These are phyloP conservation scores for Atta texana DNA, from an alignment of 1,140 invertebrate genomes.

Conservation along the genomic window DNA sequence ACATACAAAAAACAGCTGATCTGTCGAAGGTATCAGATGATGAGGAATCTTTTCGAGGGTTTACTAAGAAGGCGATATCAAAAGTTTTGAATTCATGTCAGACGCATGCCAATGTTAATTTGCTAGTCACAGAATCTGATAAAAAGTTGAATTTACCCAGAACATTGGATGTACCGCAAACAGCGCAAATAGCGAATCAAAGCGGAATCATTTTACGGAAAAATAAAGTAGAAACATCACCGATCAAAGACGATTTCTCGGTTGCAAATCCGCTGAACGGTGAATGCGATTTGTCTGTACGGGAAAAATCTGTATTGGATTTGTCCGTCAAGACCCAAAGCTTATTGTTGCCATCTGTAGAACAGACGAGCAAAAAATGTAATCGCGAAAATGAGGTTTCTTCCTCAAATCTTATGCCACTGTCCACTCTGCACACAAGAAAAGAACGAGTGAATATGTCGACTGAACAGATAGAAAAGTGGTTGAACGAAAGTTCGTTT, in stretches of 20 bases:
- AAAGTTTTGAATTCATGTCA: slow-evolving; percentile 79
- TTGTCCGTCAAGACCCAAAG: slow-evolving; percentile 39
- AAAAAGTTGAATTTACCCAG: slow-evolving; percentile 59
- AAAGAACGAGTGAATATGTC: slow-evolving; percentile 91
- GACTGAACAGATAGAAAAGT: slow-evolving; percentile 91
- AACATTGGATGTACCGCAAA: slow-evolving; percentile 45
- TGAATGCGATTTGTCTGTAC: slow-evolving; percentile 32
- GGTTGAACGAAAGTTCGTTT: slow-evolving; percentile 89
- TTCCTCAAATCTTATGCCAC: slow-evolving; percentile 77
- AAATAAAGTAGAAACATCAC: slow-evolving; percentile 41
- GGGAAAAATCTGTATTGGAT: slow-evolving; percentile 48
- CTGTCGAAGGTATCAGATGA: slow-evolving; percentile 84
- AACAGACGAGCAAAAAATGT: slow-evolving; percentile 70
- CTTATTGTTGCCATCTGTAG: slow-evolving; percentile 22
- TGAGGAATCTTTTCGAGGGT: slow-evolving; percentile 86
- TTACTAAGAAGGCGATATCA: slow-evolving; percentile 83
- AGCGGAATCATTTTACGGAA: background rate
- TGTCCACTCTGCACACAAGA: slow-evolving; percentile 79
- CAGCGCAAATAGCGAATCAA: slow-evolving; percentile 28
- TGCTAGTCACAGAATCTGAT: slow-evolving; percentile 51
- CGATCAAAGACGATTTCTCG: background rate
- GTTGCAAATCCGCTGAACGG: background rate
- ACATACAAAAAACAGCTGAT: slow-evolving; percentile 50
- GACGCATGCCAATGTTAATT: slow-evolving; percentile 75
- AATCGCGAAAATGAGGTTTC: slow-evolving; percentile 72